Evolutionary conservation across 2,797 vertebrate species (phyloP), one percentile per base, ranked within the genome.

Genomic region (Steatocranus sp.): DNA sequence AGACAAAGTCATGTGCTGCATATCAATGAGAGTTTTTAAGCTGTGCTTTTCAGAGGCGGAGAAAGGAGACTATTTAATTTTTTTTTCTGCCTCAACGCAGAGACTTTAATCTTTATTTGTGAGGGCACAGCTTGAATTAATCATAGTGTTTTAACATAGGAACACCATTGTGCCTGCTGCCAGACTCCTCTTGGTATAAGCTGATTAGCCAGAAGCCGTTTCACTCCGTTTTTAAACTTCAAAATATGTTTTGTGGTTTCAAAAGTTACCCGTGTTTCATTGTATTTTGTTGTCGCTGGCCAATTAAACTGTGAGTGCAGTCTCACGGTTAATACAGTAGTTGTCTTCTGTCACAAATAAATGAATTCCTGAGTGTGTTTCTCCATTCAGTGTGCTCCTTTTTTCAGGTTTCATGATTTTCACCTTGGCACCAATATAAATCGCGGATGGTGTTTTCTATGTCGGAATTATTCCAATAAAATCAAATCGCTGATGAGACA

Each of bases 111-210:
- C 89, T 93, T 79, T 81, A 86, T 91, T 92, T 89, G 87, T 14
- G 84, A 83, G 87, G 76, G 87, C 87, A 79, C 92, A 90, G 92
- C 93, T 93, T 94, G 93, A 91, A 92, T 93, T 88, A 93, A 93
- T 91, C 90, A 58, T 66, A 76, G 88, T 91, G 88, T 90, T 93
- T 82, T 90, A 90, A 92, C 91, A 93, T 27, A 87, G 86, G 51
- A 85, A 76, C 82, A 50, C 82, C 82, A 89, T 90, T 92, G 88
- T 92, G 81, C 53, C 83, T n/a, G 54, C 83, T 90, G 89, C 86
- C 92, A 91, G 86, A 89, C 85, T 75, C 48, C 30, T 74, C 90
- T 89, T 49, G 79, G 70, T 87, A 10, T 92, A 89, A 93, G 92
- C 93, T 90, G 93, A 93, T 95, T 93, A 89, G 75, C 86, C 85